Percentiles rank a stretch among this genome's conserved stretches.
Conservation (phyloP, 2,797 vertebrate genomes). For the Gobio occitaniae region DNA sequence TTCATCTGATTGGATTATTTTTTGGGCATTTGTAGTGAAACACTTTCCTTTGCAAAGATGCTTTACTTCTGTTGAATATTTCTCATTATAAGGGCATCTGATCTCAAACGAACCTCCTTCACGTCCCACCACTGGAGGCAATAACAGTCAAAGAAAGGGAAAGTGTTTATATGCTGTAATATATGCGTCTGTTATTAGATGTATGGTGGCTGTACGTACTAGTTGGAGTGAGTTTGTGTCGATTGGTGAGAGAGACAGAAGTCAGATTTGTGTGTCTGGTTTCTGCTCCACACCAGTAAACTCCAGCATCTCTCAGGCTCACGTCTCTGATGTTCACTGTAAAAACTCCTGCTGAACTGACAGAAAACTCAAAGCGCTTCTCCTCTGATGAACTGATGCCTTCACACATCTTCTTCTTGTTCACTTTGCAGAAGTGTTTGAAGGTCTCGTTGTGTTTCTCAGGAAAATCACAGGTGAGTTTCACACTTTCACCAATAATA, state of each 20-base stretch:
- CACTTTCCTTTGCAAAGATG: background rate
- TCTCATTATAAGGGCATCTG: background rate
- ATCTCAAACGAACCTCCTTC: conserved; percentile 4
- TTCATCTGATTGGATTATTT: fast-evolving
- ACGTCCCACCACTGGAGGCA: background rate
- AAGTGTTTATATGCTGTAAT: background rate
- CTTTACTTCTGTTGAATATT: background rate
- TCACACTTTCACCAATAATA: conserved; percentile 12
- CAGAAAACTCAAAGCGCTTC: background rate
- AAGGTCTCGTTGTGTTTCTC: background rate
- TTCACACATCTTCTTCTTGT: background rate
- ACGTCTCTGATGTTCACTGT: conserved; percentile 34
- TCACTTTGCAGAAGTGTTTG: conserved; percentile 38
- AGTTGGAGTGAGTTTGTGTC: background rate
- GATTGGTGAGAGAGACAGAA: conserved; percentile 5
- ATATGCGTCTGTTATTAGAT: background rate
- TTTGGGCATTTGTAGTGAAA: background rate
- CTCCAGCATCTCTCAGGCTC: conserved; percentile 20
- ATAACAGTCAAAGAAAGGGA: background rate
- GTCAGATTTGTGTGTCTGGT: background rate
- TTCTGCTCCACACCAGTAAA: conserved; percentile 45
- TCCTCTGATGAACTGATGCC: background rate
- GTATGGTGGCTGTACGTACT: background rate
- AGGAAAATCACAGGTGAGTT: background rate
- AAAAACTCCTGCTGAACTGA: background rate